These are phyloP conservation scores for Nothobranchius furzeri DNA, from an alignment of 2,113 vertebrate species.

Conservation along the genomic window DNA sequence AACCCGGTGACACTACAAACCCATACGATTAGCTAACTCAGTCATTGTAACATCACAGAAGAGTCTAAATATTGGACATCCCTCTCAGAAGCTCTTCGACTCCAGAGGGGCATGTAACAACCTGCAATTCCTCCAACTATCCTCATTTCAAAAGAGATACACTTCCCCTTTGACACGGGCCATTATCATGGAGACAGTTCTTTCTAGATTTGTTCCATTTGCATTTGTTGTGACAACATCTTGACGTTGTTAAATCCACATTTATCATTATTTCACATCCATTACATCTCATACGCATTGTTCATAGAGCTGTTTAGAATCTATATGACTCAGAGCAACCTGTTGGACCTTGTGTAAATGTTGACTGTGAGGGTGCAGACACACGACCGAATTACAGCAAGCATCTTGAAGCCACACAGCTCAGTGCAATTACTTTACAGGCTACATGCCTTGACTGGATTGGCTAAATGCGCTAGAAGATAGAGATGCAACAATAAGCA, in stretches of 20 bases:
- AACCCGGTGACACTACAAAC: no score
- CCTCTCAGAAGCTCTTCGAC: no score
- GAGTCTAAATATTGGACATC: no score
- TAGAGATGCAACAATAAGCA: not conserved
- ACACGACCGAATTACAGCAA: constrained; percentile 65
- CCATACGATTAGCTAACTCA: no score
- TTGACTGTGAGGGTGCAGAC: constrained; percentile 23
- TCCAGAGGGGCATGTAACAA: no score
- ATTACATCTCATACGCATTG: not conserved
- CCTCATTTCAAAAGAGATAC: not conserved
- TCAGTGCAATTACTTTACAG: constrained; percentile 61
- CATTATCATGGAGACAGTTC: no score
- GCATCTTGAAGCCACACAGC: constrained; percentile 53
- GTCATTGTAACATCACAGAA: no score
- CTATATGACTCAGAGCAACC: constrained; percentile 33
- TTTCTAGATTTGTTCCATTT: no score
- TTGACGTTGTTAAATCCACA: no score
- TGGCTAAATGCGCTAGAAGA: constrained; percentile 34
- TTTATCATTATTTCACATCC: not conserved
- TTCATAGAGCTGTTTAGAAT: constrained; percentile 12
- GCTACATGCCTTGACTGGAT: constrained; percentile 50
- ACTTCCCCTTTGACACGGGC: not conserved
- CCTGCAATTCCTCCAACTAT: not conserved
- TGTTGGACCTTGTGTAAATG: constrained; percentile 23
- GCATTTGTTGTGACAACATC: not conserved